phyloP scores from a whole-genome alignment of 1,140 invertebrate genomes.

The Conus ventricosus region DNA sequence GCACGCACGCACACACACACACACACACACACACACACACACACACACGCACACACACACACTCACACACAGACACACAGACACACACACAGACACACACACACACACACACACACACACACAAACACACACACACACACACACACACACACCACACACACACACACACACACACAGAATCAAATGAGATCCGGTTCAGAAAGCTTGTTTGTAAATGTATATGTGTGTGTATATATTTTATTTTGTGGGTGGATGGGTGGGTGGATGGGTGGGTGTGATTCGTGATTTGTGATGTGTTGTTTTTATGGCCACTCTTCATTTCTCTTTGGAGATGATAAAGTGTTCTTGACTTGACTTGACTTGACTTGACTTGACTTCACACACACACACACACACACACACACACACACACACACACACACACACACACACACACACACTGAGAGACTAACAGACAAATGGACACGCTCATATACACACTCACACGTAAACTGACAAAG shows the following conservation, averaged over 20 bases:
- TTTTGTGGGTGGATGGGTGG: too few species aligned
- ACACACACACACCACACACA: constrained; percentile 14
- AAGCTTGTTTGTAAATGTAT: background rate
- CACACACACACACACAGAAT: background rate
- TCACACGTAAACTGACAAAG: background rate
- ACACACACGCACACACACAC: constrained; percentile 12
- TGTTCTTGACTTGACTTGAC: too few species aligned
- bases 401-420: constrained; percentile 38
- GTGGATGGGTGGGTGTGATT: too few species aligned
- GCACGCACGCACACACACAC: background rate
- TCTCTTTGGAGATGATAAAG: too few species aligned
- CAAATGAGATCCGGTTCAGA: too few species aligned
- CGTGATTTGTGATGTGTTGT: too few species aligned
- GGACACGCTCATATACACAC: too few species aligned
- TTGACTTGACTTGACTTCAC: too few species aligned
- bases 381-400: constrained; percentile 20
- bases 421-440: constrained; percentile 40
- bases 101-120: constrained; percentile 10
- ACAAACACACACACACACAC: background rate
- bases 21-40: constrained; percentile 2
- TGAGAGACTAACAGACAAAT: background rate
- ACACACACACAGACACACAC: background rate
- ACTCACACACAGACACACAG: constrained; percentile 25
- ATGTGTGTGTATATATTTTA: too few species aligned
- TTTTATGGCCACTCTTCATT: too few species aligned